A percentile compares a stretch with the other conserved stretches of the same genome.
These are phyloP conservation scores for Willisornis vidua DNA, from an alignment of 2,113 vertebrate species.

Conservation along the genomic window DNA sequence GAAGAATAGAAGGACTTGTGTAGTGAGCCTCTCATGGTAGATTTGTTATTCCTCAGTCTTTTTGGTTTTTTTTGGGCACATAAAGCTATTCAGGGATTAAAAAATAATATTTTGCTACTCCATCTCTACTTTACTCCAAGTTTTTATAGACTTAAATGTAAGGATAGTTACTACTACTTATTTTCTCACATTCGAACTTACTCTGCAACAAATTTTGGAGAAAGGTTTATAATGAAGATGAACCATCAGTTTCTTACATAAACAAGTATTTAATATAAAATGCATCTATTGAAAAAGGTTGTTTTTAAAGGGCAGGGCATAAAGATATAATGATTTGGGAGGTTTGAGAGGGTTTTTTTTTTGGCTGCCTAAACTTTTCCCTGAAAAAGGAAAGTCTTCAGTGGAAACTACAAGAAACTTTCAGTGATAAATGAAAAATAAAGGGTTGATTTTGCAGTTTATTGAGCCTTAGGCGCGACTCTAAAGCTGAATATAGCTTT, in stretches of 20 bases:
- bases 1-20: neutral
- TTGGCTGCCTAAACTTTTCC: neutral
- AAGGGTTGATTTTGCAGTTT: neutral
- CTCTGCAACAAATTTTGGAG: neutral
- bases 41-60: rapidly evolving
- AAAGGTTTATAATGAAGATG: neutral
- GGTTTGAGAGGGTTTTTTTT: neutral
- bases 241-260: neutral
- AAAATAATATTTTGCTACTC: neutral
- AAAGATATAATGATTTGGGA: neutral
- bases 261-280: neutral
- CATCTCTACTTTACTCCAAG: neutral
- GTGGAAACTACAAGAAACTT: neutral
- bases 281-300: neutral
- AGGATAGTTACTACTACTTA: neutral
- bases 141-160: neutral
- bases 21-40: neutral
- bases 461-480: neutral
- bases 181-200: neutral
- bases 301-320: rapidly evolving
- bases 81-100: neutral
- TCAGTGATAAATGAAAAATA: neutral
- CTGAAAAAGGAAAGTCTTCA: neutral
- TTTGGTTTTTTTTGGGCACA: neutral
- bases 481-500: neutral